Base-by-base conservation (phyloP, 2,113 vertebrate genomes). In the Pachypanchax playfairii region DNA sequence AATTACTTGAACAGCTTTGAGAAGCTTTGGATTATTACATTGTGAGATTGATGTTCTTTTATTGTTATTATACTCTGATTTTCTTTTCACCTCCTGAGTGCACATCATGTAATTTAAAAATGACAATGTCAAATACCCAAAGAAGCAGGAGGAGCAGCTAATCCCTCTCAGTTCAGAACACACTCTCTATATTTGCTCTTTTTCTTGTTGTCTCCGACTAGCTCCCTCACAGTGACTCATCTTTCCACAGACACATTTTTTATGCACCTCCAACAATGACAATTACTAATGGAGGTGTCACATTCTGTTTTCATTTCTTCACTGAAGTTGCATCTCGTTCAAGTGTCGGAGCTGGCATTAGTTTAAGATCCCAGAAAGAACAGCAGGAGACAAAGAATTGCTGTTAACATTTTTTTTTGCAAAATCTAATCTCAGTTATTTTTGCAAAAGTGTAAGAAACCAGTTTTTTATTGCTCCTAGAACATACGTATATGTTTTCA, bases 211-310 rank as follows among this genome's bases (percentile, higher is more conserved):
- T 47, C 41, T 41, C 28, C 18, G 52, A 67, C 74, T 54, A 57
- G 73, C 82, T 79, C 52, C 42, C 68, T 65, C 36, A 15, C 72
- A 44, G 75, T 82, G 81, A 87, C 77, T 86, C 82, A 87, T 86
- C 62, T 25, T 52, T 68, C 69, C 44, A 49, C 46, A 73, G 67
- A 73, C 79, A 70, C 80, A 73, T 74, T 70, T 36, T 65, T 65
- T 71, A 28, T 74, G 73, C 80, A 82, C 74, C 76, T 77, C 74
- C 11, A 48, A 26, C 66, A 75, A 69, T 80, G 83, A 61, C 82
- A 77, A 73, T 64, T 80, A 58, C 78, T 63, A 64, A 49, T 52
- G 2, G 63, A 82, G 51, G 88, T 84, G 84, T 85, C 73, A 72
- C n/a, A 67, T 70, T 59, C 60, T 0, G 11, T 21, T 83, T 68